A percentile compares a stretch with the other conserved stretches of the same genome.
Evolutionary conservation across 2,888 invertebrate species (phyloP).

Genomic region (Crematogaster levior): DNA sequence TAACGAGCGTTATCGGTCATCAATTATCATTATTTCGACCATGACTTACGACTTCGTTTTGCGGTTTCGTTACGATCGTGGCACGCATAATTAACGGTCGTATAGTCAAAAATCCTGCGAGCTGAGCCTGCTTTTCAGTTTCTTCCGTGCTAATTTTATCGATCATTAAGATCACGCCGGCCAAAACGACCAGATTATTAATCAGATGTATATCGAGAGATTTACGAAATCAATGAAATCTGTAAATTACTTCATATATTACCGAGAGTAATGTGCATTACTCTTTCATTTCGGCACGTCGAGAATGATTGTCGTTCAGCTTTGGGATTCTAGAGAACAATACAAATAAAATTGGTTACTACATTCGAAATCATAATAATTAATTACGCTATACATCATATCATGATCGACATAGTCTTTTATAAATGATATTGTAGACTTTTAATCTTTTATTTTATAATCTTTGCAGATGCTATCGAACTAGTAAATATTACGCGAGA

Average conservation of each 20-base stretch:
- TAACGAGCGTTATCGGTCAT: constrained; percentile 69
- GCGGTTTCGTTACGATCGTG: constrained; percentile 61
- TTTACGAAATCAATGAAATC: constrained; percentile 50
- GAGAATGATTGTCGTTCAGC: constrained; percentile 10
- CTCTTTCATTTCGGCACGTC: constrained; percentile 36
- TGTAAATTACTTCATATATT: constrained; percentile 26
- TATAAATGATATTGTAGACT: constrained; percentile 1
- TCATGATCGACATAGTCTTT: background rate
- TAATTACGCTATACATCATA: constrained; percentile 22
- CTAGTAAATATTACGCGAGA: constrained; percentile 11
- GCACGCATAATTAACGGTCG: constrained; percentile 70
- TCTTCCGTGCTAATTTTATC: constrained; percentile 10
- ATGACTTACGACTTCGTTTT: constrained; percentile 49
- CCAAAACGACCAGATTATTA: constrained; percentile 19
- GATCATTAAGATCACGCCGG: constrained; percentile 51
- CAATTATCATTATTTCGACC: constrained; percentile 69
- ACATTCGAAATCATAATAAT: constrained; percentile 27
- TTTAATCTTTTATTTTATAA: background rate
- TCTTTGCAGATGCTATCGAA: background rate
- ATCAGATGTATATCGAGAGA: constrained; percentile 56
- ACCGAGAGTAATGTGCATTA: constrained; percentile 15
- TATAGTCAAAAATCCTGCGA: constrained; percentile 30
- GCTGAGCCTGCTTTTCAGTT: constrained; percentile 14
- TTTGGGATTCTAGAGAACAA: background rate
- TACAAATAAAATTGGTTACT: constrained; percentile 9